Percentiles rank a stretch among this genome's conserved stretches.
phyloP scores from a whole-genome alignment of 2,888 invertebrate genomes.

The Malthinus seriepunctatus region DNA sequence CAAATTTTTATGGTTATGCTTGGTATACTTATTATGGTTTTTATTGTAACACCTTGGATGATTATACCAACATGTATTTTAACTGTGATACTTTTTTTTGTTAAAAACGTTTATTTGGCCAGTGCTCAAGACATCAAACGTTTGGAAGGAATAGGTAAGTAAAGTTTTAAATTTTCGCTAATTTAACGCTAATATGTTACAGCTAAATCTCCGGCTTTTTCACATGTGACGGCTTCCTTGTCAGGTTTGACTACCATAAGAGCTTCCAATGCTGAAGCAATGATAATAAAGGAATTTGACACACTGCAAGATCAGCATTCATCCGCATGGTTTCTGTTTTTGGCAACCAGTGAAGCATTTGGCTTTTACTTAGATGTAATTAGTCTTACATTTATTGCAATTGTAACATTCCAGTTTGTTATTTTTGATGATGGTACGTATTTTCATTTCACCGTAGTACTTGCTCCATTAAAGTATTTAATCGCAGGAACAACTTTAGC shows the following conservation, averaged over 20 bases:
- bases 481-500: slow-evolving; percentile 60
- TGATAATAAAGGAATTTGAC: slow-evolving; percentile 78
- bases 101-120: slow-evolving; percentile 68
- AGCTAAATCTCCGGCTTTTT: slow-evolving; percentile 88
- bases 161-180: neutral
- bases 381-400: slow-evolving; percentile 63
- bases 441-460: no score
- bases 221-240: slow-evolving; percentile 85
- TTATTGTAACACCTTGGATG: slow-evolving; percentile 71
- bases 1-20: slow-evolving; percentile 70
- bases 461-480: neutral
- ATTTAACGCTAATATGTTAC: slow-evolving; percentile 38
- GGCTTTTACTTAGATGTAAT: slow-evolving; percentile 68
- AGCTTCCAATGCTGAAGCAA: slow-evolving; percentile 72
- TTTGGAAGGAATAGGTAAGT: slow-evolving; percentile 59
- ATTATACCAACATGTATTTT: slow-evolving; percentile 66
- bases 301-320: slow-evolving; percentile 71
- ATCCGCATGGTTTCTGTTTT: slow-evolving; percentile 63
- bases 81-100: slow-evolving; percentile 64
- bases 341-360: slow-evolving; percentile 65
- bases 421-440: slow-evolving; percentile 61
- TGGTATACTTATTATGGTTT: slow-evolving; percentile 73
- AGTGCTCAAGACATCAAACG: slow-evolving; percentile 76
- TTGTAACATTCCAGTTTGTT: slow-evolving; percentile 68
- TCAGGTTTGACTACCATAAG: slow-evolving; percentile 87